Conservation (phyloP, 2,113 vertebrate species). For the Aldabrachelys gigantea region DNA sequence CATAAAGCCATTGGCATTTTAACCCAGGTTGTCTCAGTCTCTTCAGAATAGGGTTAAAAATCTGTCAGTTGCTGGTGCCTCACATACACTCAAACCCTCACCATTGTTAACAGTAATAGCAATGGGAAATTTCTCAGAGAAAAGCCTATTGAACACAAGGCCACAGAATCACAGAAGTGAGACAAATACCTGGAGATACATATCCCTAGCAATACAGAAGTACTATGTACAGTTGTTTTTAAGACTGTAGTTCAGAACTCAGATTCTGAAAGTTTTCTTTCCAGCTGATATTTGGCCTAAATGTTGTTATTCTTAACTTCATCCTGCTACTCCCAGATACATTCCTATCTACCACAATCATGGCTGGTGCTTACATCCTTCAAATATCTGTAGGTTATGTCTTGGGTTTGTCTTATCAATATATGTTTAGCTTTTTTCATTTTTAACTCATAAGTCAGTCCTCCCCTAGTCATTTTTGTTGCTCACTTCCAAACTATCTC, state of each 20-base stretch:
- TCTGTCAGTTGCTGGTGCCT: background rate
- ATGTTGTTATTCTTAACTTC: background rate
- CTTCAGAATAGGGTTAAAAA: background rate
- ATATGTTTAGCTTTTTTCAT: background rate
- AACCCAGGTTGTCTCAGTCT: background rate
- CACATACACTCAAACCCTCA: accelerated
- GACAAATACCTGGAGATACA: background rate
- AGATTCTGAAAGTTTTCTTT: background rate
- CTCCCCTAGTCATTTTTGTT: accelerated
- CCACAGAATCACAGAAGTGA: background rate
- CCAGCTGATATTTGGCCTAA: background rate
- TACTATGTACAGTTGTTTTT: background rate
- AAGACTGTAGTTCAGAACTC: background rate
- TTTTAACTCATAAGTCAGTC: background rate
- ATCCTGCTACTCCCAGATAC: background rate
- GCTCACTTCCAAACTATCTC: background rate
- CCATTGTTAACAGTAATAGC: background rate
- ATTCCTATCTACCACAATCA: background rate
- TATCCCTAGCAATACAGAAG: background rate
- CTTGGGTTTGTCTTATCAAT: background rate
- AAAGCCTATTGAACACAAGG: background rate
- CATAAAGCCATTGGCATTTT: accelerated
- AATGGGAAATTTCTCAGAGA: background rate
- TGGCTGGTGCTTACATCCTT: background rate
- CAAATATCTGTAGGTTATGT: background rate